Evolutionary conservation across 2,888 invertebrate genomes (phyloP).

Genomic region (Hetaerina titia): DNA sequence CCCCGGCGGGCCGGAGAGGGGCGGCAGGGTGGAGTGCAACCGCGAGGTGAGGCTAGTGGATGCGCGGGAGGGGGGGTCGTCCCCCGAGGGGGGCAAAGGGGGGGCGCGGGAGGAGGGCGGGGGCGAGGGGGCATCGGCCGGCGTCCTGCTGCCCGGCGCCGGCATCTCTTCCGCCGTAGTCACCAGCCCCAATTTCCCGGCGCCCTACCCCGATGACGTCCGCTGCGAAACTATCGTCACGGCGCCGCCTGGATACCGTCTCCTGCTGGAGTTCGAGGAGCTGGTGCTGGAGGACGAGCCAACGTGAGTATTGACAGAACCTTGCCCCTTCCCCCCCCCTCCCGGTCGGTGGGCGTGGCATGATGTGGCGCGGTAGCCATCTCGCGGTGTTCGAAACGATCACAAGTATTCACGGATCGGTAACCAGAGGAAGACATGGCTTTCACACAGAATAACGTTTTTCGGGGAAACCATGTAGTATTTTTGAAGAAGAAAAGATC

Average conservation of each 20-base stretch:
- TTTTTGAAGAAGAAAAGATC: too few species aligned
- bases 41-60: conserved; percentile 83
- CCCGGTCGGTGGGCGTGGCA: too few species aligned
- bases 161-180: conserved; percentile 81
- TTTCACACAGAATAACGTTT: too few species aligned
- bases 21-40: conserved; percentile 82
- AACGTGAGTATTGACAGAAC: conserved; percentile 80
- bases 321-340: background rate
- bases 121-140: background rate
- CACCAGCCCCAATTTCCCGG: conserved; percentile 90
- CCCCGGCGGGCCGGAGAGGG: background rate
- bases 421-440: too few species aligned
- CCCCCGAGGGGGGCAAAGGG: background rate
- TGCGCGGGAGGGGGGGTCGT: background rate
- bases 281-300: conserved; percentile 87
- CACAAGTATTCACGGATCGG: too few species aligned
- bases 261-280: conserved; percentile 87
- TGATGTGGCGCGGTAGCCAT: too few species aligned
- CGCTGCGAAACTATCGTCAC: conserved; percentile 86
- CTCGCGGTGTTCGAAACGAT: too few species aligned
- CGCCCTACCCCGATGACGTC: conserved; percentile 87
- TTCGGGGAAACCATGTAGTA: too few species aligned
- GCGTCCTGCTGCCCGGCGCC: conserved; percentile 18
- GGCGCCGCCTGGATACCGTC: conserved; percentile 84
- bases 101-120: background rate